These are phyloP conservation scores for Murina feae DNA, from an alignment of 2,113 vertebrate genomes.

Conservation along the genomic window DNA sequence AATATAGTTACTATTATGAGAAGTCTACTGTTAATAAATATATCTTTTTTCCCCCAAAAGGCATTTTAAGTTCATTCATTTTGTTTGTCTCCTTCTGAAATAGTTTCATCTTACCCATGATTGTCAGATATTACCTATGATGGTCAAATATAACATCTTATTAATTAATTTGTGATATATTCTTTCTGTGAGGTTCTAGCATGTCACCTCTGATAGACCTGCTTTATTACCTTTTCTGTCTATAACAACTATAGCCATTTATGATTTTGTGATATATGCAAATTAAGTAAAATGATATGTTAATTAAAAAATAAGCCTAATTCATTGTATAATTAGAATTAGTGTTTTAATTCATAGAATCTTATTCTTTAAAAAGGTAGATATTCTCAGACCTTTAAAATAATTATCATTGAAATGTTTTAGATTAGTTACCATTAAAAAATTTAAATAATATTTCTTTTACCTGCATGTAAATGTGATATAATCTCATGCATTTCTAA, in stretches of 20 bases:
- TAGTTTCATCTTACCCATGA: neutral
- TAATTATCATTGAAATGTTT: neutral
- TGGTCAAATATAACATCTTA: neutral
- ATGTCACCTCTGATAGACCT: neutral
- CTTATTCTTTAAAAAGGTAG: neutral
- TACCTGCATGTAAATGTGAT: neutral
- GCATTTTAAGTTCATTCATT: neutral
- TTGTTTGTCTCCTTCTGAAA: neutral
- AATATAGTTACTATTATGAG: neutral
- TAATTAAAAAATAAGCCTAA: neutral
- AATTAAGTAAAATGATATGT: neutral
- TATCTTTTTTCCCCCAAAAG: neutral
- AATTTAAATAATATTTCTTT: neutral
- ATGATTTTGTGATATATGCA: neutral
- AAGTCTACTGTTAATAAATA: neutral
- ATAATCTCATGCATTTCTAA: neutral
- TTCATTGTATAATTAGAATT: conserved; percentile 11
- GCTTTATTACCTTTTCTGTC: neutral
- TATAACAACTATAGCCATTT: neutral
- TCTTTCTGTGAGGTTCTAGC: neutral
- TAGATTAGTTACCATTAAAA: neutral
- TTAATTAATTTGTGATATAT: neutral
- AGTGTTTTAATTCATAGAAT: neutral
- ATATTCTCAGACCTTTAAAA: neutral
- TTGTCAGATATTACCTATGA: neutral